Percentiles rank a stretch among this genome's conserved stretches.
Conservation (phyloP, 1,140 invertebrate genomes). For the Brachionus plicatilis region DNA sequence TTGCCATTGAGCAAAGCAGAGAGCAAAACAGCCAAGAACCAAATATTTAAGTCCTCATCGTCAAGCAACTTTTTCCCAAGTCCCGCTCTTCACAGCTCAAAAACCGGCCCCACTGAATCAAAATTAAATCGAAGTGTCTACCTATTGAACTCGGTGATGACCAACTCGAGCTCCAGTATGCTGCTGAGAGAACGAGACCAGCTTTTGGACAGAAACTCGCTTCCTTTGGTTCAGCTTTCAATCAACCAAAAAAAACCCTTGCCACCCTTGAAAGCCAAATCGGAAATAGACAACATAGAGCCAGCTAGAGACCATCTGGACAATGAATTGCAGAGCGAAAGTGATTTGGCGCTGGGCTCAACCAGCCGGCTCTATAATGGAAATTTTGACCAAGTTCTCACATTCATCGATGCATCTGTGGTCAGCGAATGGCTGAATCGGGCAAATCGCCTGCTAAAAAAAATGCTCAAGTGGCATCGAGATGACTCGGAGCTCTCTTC, state of each 20-base stretch:
- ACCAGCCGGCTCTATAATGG: neutral
- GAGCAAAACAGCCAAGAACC: conserved; percentile 1
- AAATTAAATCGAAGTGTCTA: neutral
- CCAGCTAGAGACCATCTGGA: neutral
- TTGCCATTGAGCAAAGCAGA: conserved; percentile 4
- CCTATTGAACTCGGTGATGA: neutral
- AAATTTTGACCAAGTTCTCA: conserved; percentile 20
- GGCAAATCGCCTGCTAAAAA: conserved; percentile 47
- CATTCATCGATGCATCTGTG: conserved; percentile 51
- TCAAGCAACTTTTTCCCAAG: neutral
- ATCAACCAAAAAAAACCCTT: neutral
- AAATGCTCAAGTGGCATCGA: conserved; percentile 47
- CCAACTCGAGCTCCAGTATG: neutral
- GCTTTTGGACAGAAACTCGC: neutral
- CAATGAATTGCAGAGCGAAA: neutral
- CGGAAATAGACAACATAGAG: neutral
- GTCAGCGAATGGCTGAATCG: conserved; percentile 50
- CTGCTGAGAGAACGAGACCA: neutral
- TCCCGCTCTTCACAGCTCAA: neutral
- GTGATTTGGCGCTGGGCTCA: neutral
- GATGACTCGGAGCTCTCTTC: conserved; percentile 43
- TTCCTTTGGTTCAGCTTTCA: neutral
- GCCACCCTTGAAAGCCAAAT: neutral
- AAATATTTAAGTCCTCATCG: neutral
- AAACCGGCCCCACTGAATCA: neutral